These are phyloP conservation scores for Megalopta genalis DNA, from an alignment of 1,140 invertebrate species.

Conservation along the genomic window DNA sequence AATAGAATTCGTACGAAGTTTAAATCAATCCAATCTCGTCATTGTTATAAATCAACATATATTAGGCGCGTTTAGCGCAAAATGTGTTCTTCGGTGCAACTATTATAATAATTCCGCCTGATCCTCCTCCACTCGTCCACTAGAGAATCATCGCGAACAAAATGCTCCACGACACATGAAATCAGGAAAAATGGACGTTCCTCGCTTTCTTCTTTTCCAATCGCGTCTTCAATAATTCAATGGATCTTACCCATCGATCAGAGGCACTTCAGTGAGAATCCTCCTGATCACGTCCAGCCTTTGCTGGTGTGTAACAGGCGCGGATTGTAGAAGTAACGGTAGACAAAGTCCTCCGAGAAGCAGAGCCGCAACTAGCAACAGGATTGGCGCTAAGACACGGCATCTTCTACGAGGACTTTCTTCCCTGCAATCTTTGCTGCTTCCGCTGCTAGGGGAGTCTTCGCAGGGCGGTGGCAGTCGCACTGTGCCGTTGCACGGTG, in stretches of 20 bases:
- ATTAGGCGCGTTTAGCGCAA: too few relatives aligned
- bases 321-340: constrained; percentile 78
- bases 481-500: constrained; percentile 79
- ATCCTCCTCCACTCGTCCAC: too few relatives aligned
- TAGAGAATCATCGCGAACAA: too few relatives aligned
- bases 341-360: constrained; percentile 79
- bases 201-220: too few relatives aligned
- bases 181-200: too few relatives aligned
- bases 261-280: constrained; percentile 82
- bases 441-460: constrained; percentile 76
- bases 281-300: constrained; percentile 81
- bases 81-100: too few relatives aligned
- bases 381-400: constrained; percentile 76
- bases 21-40: too few relatives aligned
- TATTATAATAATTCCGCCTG: too few relatives aligned
- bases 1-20: too few relatives aligned
- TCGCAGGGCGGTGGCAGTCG: constrained; percentile 76
- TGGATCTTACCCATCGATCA: constrained; percentile 82
- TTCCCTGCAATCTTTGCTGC: constrained; percentile 76
- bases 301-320: constrained; percentile 79
- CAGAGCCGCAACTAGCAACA: constrained; percentile 76
- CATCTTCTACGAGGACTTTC: constrained; percentile 75
- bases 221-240: too few relatives aligned
- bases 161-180: too few relatives aligned
- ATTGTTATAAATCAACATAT: too few relatives aligned